Evolutionary conservation across 2,797 vertebrate genomes (phyloP), one percentile per base, ranked within the genome.

Genomic region (Myripristis jacobus): DNA sequence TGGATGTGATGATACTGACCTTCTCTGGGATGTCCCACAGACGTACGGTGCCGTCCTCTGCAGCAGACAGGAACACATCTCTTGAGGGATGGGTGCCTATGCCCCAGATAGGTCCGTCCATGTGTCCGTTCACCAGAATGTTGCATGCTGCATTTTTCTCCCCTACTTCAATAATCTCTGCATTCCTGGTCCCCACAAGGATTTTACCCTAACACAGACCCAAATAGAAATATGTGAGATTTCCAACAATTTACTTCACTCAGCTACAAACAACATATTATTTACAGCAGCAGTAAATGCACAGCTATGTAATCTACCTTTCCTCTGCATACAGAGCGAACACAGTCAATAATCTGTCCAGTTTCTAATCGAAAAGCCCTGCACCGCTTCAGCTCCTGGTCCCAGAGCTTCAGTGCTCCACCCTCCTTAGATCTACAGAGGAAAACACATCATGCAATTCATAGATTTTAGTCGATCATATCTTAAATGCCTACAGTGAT

Each of bases 121-220:
- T 95, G 77, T 99, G 97, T 44, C 97, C 96, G 24, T 96, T 98
- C 75, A 98, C 96, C 78, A 99, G 82, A 85, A 98, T 96, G 86
- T 96, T 98, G 90, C 97, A 99, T 0, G 95, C 97, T 69, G 97
- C 97, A 3, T 98, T 99, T 87, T 98, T 99, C 91, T 99, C 97
- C 70, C 97, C 97, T 54, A 99, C 96, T 87, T 99, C 97, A 6
- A 99, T 97, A 72, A 99, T 98, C 93, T 98, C 97, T 0, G 97
- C 96, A 54, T 97, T 98, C 64, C 95, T 94, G 67, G 97, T 99
- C 41, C 97, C 97, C 79, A 99, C 97, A 0, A 99, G 91, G 90
- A 99, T 98, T 87, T 99, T 99, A 67, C 97, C 97, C 97, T 99
- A 77, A 78, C 82, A 73, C 55, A 64, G 29, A 25, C 55, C 27